Base-by-base conservation (phyloP, 30 jellyfish, hydroid and myxozoan genomes). In the Turritopsis rubra region DNA sequence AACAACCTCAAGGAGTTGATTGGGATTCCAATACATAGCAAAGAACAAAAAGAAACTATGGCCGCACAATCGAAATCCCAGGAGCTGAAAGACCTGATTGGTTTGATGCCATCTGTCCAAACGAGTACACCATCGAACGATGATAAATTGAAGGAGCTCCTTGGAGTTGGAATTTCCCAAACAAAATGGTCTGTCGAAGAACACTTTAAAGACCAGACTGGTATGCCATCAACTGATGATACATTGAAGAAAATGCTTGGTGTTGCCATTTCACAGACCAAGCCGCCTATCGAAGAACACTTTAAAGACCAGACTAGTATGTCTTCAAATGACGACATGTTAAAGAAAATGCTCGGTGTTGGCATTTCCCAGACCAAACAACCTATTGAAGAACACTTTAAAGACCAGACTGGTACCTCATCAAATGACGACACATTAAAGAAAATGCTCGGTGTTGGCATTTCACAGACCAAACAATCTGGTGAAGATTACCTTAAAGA, bases 201-300 rank as follows among this genome's bases (percentile, higher is more conserved):
- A 41, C 5, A 41, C 60, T 41, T 68, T n/a, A 19, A 9, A 68
- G 77, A 68, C 3, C 28, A n/a, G 28, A 23, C 19, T 9, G 77
- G n/a, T 22, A 68, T 68, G 77, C n/a, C 77, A 68, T 68, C 77
- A 68, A 68, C 28, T 7, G 77, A 68, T 68, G 77, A 68, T 0
- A 27, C 9, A 19, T 27, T 68, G 3, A 68, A 68, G 77, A 68
- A 19, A 23, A n/a, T 68, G 3, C 28, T 68, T 9, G 77, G 77
- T 1, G 77, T 68, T 9, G 17, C n/a, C 77, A 68, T 18, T 41
- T 41, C 60, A 41, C 60, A 41, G 13, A 13, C 60, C 5, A 41
- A 41, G 5, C 5, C 5, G 17, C 8, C 76, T 3, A 18, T 22
- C 5, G 76, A n/a, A 25, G 76, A 23, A n/a, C n/a, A 68, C 77